These are phyloP conservation scores for Phataginus tetradactyla DNA, from an alignment of 2,797 vertebrate genomes.

Conservation along the genomic window DNA sequence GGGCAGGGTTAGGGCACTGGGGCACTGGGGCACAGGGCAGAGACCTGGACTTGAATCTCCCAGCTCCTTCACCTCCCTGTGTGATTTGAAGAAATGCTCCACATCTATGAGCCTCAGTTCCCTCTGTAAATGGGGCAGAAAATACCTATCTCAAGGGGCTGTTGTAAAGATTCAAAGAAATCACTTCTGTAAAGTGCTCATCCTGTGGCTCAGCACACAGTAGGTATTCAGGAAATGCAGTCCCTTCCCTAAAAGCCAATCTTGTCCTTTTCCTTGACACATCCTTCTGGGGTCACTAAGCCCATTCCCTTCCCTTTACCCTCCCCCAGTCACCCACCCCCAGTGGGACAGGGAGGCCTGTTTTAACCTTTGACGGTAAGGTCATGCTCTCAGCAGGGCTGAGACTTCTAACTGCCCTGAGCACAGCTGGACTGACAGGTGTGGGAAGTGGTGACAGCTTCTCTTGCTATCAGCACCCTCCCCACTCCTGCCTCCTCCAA, in stretches of 20 bases:
- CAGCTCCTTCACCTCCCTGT: background rate
- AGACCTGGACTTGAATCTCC: background rate
- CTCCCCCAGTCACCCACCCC: background rate
- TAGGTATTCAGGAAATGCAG: background rate
- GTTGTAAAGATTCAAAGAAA: background rate
- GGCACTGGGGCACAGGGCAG: conserved; percentile 55
- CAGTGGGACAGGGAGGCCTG: background rate
- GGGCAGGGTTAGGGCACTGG: conserved; percentile 40
- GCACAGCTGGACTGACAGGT: conserved; percentile 78
- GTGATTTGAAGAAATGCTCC: background rate
- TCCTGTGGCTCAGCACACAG: background rate
- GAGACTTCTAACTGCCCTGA: conserved; percentile 66
- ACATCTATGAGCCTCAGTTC: conserved; percentile 23
- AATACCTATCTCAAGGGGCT: background rate
- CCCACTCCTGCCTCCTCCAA: conserved; percentile 19
- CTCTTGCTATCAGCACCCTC: background rate
- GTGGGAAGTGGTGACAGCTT: background rate
- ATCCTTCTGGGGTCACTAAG: background rate
- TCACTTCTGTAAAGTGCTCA: background rate
- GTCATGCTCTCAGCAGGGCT: conserved; percentile 54
- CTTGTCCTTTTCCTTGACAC: conserved; percentile 41
- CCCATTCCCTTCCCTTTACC: conserved; percentile 41
- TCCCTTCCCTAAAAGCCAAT: conserved; percentile 7
- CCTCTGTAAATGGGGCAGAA: conserved; percentile 4
- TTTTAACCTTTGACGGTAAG: conserved; percentile 71